Evolutionary conservation across 1,140 invertebrate genomes (phyloP), one percentile per base, ranked within the genome.

Genomic region (Drosophila hydei): DNA sequence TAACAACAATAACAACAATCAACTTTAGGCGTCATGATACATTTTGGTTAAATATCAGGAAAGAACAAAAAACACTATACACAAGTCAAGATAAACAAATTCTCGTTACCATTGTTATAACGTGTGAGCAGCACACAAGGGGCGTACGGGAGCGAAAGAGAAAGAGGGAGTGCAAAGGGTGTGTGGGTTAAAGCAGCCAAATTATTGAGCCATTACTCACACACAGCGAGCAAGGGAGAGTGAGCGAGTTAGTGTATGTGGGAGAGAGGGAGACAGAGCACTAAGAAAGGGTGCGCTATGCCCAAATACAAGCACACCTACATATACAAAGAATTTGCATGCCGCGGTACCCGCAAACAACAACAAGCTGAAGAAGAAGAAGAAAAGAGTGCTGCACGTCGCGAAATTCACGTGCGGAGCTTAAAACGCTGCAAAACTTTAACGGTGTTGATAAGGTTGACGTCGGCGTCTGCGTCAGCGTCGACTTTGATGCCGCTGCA

Each of bases 201-300:
- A 85, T 85, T 85, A 85, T 87, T 87, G 81, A 87, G 74, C 81
- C 71, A 85, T 89, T 88, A 87, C 78, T 88, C 83, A 87, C 67
- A 36, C 72, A 77, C 61, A 45, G 43, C 8, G 18, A 23, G 43
- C 8, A n/a, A 59, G 9, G 9, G 72, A 48, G 58, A 43, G 40
- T 8, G n/a, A 11, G n/a, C 6, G 43, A 19, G 25, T n/a, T 6
- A 12, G n/a, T 8, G 19, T 30, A 21, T 30, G 58, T 5, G 18
- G 19, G 30, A 11, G 18, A n/a, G 30, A 25, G 12, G 1, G 12
- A 51, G 59, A 38, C 40, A 30, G 33, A 9, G 16, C 12, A 12
- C 12, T 16, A 19, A 23, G 61, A 18, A 40, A 33, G 38, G 61
- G 63, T 19, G 50, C 61, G 30, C 54, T 21, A 16, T 54, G 58